Percentiles rank a stretch among this genome's conserved stretches.
Evolutionary conservation across 2,888 invertebrate species (phyloP).

Genomic region (Orthosia gracilis): DNA sequence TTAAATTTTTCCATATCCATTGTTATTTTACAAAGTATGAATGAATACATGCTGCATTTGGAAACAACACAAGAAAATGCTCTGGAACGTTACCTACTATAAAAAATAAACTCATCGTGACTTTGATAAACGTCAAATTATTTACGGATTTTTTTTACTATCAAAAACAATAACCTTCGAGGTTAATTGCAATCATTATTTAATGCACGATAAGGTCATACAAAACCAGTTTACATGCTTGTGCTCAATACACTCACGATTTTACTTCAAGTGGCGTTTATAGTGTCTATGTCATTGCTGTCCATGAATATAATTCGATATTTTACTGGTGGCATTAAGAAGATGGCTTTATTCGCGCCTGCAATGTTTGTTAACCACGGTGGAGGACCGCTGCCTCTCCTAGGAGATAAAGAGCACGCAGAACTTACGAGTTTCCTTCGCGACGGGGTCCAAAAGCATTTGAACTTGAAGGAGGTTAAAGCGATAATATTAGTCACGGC

Average conservation of each 20-base stretch:
- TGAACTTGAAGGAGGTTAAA: constrained; percentile 82
- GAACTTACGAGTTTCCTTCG: constrained; percentile 83
- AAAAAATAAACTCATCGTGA: constrained; percentile 26
- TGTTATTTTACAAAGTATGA: too few relatives aligned
- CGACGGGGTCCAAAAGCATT: constrained; percentile 83
- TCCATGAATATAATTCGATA: constrained; percentile 87
- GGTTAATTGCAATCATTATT: constrained; percentile 62
- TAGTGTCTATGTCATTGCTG: constrained; percentile 85
- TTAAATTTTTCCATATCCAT: neutral
- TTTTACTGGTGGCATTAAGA: constrained; percentile 78
- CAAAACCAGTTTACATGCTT: constrained; percentile 80
- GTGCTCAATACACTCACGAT: constrained; percentile 86
- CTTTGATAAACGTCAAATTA: constrained; percentile 44
- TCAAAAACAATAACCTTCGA: constrained; percentile 54
- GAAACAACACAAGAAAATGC: neutral
- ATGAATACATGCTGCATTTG: neutral
- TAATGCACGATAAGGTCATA: constrained; percentile 63
- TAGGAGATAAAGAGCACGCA: constrained; percentile 84
- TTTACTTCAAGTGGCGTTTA: constrained; percentile 82
- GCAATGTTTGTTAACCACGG: constrained; percentile 88
- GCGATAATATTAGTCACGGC: constrained; percentile 87
- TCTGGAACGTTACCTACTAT: constrained; percentile 34
- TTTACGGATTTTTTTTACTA: constrained; percentile 19
- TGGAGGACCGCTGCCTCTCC: constrained; percentile 86
- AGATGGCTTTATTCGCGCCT: constrained; percentile 85